These are phyloP conservation scores for Phoxinus dragarum DNA, from an alignment of 2,797 vertebrate species.

Conservation along the genomic window DNA sequence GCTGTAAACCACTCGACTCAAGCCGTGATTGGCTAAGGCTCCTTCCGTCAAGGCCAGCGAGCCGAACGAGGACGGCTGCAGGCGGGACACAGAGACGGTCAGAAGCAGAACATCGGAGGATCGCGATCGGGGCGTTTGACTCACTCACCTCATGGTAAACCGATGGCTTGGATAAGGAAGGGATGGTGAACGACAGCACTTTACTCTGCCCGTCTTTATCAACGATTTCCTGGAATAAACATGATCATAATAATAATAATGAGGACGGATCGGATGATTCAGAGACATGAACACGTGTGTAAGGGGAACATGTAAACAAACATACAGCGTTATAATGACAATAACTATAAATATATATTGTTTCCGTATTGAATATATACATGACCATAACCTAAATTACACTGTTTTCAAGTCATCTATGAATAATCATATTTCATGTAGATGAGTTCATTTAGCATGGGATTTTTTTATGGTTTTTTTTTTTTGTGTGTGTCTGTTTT, in stretches of 20 bases:
- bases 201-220: slow-evolving; percentile 97
- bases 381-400: not conserved
- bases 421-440: not conserved
- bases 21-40: slow-evolving; percentile 92
- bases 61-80: slow-evolving; percentile 92
- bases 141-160: slow-evolving; percentile 94
- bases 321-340: not conserved
- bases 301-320: not conserved
- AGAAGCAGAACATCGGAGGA: not conserved
- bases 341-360: not conserved
- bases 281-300: not conserved
- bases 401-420: not conserved
- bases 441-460: not conserved
- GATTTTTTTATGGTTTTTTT: not conserved
- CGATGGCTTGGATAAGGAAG: slow-evolving; percentile 96
- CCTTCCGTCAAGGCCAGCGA: slow-evolving; percentile 96
- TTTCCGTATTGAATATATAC: too few species aligned
- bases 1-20: slow-evolving; percentile 93
- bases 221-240: slow-evolving; percentile 88
- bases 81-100: not conserved
- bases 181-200: slow-evolving; percentile 93
- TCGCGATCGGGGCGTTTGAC: not conserved
- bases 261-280: not conserved
- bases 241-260: not conserved
- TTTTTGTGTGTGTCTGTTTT: not conserved